Percentiles rank a stretch among this genome's conserved stretches.
Conservation (phyloP, 2,888 invertebrate genomes). For the Periphyllus acericola region DNA sequence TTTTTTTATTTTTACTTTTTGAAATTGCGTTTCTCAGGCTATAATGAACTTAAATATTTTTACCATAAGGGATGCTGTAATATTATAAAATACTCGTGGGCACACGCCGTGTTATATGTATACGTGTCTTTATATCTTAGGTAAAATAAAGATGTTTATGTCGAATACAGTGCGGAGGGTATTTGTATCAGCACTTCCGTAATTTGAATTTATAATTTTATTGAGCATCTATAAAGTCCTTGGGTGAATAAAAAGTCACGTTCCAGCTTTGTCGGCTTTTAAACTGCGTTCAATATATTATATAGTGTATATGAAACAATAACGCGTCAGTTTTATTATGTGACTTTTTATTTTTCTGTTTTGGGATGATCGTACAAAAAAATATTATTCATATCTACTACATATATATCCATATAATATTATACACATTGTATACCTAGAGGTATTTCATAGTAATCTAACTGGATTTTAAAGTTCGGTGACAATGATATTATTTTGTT, state of each 20-base stretch:
- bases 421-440: too few species aligned
- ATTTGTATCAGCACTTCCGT: neutral
- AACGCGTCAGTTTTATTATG: neutral
- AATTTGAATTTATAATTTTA: conserved; percentile 45
- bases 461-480: too few species aligned
- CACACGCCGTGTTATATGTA: neutral
- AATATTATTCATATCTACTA: too few species aligned
- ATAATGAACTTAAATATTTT: too few species aligned
- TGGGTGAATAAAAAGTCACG: conserved; percentile 41
- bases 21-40: too few species aligned
- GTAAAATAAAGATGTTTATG: too few species aligned
- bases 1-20: too few species aligned
- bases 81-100: neutral
- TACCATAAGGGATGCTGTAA: too few species aligned
- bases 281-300: neutral
- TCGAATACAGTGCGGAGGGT: neutral
- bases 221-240: conserved; percentile 14
- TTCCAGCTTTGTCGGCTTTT: conserved; percentile 7
- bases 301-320: neutral
- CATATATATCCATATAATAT: too few species aligned
- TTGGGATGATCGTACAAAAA: too few species aligned
- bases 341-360: neutral
- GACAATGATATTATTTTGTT: too few species aligned
- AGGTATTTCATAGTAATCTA: too few species aligned
- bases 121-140: neutral